These are phyloP conservation scores for Cyrtodaria siliqua DNA, from an alignment of 2,888 invertebrate species.

Conservation along the genomic window DNA sequence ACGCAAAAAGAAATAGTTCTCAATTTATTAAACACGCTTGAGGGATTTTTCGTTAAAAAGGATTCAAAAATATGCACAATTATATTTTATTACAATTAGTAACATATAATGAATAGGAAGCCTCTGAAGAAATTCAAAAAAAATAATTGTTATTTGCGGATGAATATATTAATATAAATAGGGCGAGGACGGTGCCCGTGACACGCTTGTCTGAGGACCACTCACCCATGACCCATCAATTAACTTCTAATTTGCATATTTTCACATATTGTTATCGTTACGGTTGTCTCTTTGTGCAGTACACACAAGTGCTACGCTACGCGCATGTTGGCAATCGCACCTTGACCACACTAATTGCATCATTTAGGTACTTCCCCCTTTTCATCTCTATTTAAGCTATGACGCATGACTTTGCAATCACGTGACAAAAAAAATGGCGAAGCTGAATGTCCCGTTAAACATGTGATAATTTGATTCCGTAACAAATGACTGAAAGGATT, in stretches of 20 bases:
- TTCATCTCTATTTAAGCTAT: constrained; percentile 13
- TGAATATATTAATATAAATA: constrained; percentile 1
- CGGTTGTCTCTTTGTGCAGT: no score
- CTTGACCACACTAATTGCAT: constrained; percentile 17
- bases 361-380: background rate
- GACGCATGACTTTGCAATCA: constrained; percentile 52
- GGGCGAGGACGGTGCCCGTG: constrained; percentile 2
- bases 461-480: constrained; percentile 21
- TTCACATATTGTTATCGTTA: no score
- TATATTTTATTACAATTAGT: no score
- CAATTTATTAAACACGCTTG: background rate
- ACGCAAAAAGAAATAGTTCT: constrained; percentile 36
- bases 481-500: background rate
- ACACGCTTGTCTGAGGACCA: background rate
- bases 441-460: constrained; percentile 28
- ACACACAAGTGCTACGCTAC: no score
- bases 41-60: no score
- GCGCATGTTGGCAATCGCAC: background rate
- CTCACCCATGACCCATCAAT: constrained; percentile 1
- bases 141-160: constrained; percentile 14
- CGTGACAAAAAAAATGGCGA: constrained; percentile 58
- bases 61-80: no score
- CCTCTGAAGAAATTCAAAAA: background rate
- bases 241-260: no score
- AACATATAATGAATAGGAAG: background rate